Evolutionary conservation across 2,888 invertebrate species (phyloP).

Genomic region (Pelosia muscerda): DNA sequence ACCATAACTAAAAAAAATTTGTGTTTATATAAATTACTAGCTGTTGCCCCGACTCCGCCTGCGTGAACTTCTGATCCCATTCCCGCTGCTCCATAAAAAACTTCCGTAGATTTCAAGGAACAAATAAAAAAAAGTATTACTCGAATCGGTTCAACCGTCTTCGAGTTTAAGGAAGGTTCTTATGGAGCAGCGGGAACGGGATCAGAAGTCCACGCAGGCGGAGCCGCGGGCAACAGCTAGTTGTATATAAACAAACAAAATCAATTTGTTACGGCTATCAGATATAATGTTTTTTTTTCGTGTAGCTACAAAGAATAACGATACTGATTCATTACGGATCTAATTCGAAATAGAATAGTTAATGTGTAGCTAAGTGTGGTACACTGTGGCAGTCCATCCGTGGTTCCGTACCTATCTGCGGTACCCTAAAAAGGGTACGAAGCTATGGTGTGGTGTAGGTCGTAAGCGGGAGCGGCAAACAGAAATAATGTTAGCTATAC

Average conservation of each 20-base stretch:
- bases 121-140: too few species aligned
- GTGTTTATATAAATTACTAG: too few species aligned
- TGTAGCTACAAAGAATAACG: constrained; percentile 25
- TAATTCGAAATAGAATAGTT: constrained; percentile 59
- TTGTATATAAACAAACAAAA: neutral
- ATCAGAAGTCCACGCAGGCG: too few species aligned
- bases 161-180: too few species aligned
- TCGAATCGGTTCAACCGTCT: too few species aligned
- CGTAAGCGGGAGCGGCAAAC: constrained; percentile 23
- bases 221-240: too few species aligned
- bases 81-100: too few species aligned
- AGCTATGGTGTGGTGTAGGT: constrained; percentile 34
- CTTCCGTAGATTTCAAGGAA: too few species aligned
- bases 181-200: too few species aligned
- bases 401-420: constrained; percentile 69
- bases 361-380: constrained; percentile 51
- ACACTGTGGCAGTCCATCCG: constrained; percentile 51
- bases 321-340: constrained; percentile 45
- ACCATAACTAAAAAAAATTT: too few species aligned
- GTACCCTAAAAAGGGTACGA: constrained; percentile 79
- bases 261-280: neutral
- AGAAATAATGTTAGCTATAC: neutral
- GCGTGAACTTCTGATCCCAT: too few species aligned
- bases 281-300: constrained; percentile 3
- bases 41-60: too few species aligned